Evolutionary conservation across 2,113 vertebrate genomes (phyloP).

Genomic region (Sinocyclocheilus maitianheensis): DNA sequence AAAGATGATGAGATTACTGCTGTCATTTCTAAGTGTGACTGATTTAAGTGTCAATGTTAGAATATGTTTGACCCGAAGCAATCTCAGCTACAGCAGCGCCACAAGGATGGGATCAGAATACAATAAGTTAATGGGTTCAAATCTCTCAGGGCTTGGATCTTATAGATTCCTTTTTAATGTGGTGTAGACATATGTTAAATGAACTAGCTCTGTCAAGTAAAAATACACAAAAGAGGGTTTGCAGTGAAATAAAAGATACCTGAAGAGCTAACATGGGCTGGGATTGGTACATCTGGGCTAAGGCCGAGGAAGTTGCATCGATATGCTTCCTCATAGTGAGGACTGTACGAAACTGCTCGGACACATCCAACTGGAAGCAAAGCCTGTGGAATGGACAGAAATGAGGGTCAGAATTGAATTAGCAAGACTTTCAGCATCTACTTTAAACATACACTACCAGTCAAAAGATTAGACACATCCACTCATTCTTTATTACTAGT

Average conservation of each 20-base stretch:
- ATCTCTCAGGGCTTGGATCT: background rate
- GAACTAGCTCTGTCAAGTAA: background rate
- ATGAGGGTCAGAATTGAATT: slow-evolving; percentile 5
- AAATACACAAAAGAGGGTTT: slow-evolving; percentile 7
- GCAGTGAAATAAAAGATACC: slow-evolving; percentile 70
- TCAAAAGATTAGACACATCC: background rate
- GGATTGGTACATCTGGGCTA: slow-evolving; percentile 84
- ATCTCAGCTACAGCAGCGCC: background rate
- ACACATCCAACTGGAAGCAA: slow-evolving; percentile 95
- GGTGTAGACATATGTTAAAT: background rate
- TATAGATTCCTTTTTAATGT: background rate
- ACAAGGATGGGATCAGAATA: background rate
- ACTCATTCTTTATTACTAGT: background rate
- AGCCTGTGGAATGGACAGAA: slow-evolving; percentile 73
- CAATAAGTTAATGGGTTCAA: background rate
- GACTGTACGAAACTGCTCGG: slow-evolving; percentile 85
- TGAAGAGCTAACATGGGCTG: slow-evolving; percentile 86
- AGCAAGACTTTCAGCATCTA: background rate
- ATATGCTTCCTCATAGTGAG: slow-evolving; percentile 94
- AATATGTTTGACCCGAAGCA: background rate
- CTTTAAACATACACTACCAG: background rate
- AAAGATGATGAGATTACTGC: background rate
- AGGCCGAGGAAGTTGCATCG: slow-evolving; percentile 96
- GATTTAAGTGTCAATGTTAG: background rate
- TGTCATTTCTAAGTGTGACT: background rate